phyloP scores from a whole-genome alignment of 2,113 vertebrate genomes.

The Cacatua alba region DNA sequence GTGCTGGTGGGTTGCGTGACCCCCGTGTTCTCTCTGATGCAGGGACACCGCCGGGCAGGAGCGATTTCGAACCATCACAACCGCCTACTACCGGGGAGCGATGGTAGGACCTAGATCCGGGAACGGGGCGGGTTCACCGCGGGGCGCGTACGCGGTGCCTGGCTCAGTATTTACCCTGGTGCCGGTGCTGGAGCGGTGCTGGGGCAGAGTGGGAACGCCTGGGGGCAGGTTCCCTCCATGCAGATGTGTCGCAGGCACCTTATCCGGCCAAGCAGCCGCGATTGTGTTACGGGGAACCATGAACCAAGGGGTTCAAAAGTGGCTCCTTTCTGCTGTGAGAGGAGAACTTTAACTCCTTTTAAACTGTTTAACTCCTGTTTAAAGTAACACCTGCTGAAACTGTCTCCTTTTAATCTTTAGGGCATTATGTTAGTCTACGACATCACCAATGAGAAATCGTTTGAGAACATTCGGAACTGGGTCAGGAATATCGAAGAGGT shows the following conservation, averaged over 20 bases:
- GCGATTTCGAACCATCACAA: slow-evolving; percentile 94
- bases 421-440: slow-evolving; percentile 98
- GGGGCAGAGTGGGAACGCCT: background rate
- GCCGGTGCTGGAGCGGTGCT: background rate
- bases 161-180: background rate
- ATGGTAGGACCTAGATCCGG: slow-evolving; percentile 79
- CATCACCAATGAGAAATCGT: slow-evolving; percentile 97
- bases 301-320: background rate
- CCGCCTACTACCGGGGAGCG: slow-evolving; percentile 94
- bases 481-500: slow-evolving; percentile 98
- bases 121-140: background rate
- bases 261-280: rapidly evolving
- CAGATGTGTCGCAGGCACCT: rapidly evolving
- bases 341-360: background rate
- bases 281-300: rapidly evolving
- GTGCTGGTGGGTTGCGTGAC: rapidly evolving
- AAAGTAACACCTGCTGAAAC: background rate
- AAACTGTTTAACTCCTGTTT: background rate
- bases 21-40: background rate
- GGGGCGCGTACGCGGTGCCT: too few species aligned
- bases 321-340: rapidly evolving
- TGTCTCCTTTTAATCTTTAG: slow-evolving; percentile 49
- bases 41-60: slow-evolving; percentile 98
- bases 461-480: slow-evolving; percentile 98
- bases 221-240: background rate